Conservation (phyloP, 2,797 vertebrate genomes). For the Leuciscus waleckii region DNA sequence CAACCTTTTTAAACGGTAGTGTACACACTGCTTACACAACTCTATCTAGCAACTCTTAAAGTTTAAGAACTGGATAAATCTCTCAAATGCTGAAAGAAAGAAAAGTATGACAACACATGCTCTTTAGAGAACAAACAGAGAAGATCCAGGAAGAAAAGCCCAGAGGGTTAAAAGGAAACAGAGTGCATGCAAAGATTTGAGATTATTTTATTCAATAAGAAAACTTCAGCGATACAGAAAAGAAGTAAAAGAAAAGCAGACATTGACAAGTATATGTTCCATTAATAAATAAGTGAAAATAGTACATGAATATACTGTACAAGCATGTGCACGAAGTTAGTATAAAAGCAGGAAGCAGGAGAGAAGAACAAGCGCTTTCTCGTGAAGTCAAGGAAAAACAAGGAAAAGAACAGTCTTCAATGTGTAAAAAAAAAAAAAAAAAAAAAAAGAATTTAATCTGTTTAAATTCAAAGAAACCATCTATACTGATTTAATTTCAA, state of each 20-base stretch:
- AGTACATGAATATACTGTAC: not conserved
- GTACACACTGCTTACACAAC: no score
- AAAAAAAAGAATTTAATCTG: no score
- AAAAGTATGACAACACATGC: not conserved
- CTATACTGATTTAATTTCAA: not conserved
- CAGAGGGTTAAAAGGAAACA: slow-evolving; percentile 14
- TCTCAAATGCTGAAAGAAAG: not conserved
- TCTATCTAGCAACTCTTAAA: not conserved
- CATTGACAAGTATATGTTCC: not conserved
- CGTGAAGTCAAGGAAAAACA: slow-evolving; percentile 23
- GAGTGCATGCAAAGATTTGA: slow-evolving; percentile 37
- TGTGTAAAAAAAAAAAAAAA: not conserved
- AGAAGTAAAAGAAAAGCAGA: not conserved
- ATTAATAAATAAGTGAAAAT: slow-evolving; percentile 15
- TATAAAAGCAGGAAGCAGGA: slow-evolving; percentile 18
- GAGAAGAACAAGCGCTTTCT: slow-evolving; percentile 1
- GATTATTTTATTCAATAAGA: slow-evolving; percentile 49
- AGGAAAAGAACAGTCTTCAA: not conserved
- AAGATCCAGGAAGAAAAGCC: slow-evolving; percentile 22
- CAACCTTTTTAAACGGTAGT: not conserved
- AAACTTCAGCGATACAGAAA: slow-evolving; percentile 14
- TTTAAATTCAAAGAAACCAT: no score
- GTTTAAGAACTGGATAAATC: not conserved
- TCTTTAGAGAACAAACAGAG: not conserved
- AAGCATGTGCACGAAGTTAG: slow-evolving; percentile 5